Evolutionary conservation across 2,888 invertebrate species (phyloP).

Genomic region (Ectemnius cavifrons): DNA sequence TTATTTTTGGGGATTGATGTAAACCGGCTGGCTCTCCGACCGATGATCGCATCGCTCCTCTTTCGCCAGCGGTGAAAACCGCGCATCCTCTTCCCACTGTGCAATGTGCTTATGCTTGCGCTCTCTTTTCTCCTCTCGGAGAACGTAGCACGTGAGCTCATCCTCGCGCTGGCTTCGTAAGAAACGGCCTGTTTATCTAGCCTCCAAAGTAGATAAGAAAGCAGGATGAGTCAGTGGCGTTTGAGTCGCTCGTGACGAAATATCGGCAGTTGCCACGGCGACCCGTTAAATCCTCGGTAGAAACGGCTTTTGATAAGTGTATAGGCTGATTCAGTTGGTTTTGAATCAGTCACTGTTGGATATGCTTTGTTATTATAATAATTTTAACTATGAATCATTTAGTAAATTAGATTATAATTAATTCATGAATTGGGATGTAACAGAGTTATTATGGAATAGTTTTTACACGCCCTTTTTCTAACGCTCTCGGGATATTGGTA

Average conservation of each 20-base stretch:
- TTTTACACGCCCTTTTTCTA: no score
- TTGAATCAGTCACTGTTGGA: no score
- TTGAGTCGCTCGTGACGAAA: conserved; percentile 12
- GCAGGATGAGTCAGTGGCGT: conserved; percentile 6
- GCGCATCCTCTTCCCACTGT: conserved; percentile 7
- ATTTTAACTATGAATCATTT: no score
- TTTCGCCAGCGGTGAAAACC: conserved; percentile 20
- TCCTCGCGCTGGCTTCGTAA: conserved; percentile 26
- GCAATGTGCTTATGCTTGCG: no score
- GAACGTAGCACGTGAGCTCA: conserved; percentile 40
- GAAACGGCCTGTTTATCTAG: conserved; percentile 18
- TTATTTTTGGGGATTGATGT: conserved; percentile 58
- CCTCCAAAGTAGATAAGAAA: conserved; percentile 20
- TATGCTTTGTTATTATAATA: no score
- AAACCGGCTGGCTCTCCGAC: conserved; percentile 43
- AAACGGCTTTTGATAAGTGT: no score
- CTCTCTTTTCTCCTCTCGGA: not conserved
- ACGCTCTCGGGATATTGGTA: no score
- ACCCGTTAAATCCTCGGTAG: not conserved
- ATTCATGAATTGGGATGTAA: no score
- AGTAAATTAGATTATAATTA: no score
- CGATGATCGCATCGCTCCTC: conserved; percentile 37
- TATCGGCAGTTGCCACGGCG: not conserved
- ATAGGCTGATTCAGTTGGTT: no score
- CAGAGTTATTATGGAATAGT: no score